Conservation (phyloP, 2,113 vertebrate species). For the Ondatra zibethicus region DNA sequence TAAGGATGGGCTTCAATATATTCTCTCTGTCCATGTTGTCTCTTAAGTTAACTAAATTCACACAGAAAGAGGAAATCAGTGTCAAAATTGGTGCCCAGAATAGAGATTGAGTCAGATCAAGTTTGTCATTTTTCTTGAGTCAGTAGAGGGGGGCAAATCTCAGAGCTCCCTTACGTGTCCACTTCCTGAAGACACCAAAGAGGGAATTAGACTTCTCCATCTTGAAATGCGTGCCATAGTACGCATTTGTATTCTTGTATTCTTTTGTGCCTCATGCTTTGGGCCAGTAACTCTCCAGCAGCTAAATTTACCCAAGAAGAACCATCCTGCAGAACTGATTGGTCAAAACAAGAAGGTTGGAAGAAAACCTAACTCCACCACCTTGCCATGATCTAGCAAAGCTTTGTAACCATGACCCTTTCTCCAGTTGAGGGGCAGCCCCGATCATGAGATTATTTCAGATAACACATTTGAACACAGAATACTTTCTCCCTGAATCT, state of each 20-base stretch:
- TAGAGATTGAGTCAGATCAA: background rate
- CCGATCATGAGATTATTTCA: background rate
- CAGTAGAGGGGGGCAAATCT: background rate
- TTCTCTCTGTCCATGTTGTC: background rate
- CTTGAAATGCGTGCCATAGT: background rate
- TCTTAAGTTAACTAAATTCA: background rate
- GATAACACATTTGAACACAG: background rate
- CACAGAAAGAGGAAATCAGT: background rate
- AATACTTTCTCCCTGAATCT: background rate
- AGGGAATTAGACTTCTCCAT: background rate
- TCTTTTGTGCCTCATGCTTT: background rate
- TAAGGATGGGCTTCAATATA: background rate
- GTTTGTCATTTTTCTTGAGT: background rate
- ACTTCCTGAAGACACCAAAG: background rate
- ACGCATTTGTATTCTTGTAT: too few relatives aligned
- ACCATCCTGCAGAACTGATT: background rate
- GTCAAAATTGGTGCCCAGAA: background rate
- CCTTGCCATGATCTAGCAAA: background rate
- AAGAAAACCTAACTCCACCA: background rate
- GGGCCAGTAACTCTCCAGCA: background rate
- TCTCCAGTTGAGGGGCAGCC: background rate
- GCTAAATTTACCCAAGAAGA: background rate
- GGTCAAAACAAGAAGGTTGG: background rate
- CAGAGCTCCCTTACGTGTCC: background rate
- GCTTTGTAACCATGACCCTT: rapidly evolving